Base-by-base conservation (phyloP, 1,140 invertebrate species). In the Pararge aegeria region DNA sequence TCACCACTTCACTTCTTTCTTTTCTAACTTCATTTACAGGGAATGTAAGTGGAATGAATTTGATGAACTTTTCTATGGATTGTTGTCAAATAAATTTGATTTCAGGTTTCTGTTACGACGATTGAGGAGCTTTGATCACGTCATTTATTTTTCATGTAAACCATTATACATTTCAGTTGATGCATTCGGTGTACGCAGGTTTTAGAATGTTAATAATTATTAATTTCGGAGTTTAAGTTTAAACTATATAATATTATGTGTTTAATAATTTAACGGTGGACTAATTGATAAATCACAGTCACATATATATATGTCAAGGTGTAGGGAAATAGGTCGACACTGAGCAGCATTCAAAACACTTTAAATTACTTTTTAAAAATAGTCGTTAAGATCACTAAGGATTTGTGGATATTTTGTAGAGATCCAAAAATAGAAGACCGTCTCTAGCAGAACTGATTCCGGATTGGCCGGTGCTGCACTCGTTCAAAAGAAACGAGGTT, bases 401-500 rank as follows among this genome's bases (percentile, higher is more conserved):
- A 74, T 71, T 63, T 78, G 64, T 85, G 81, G 72, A 80, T 84
- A 80, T 87, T 83, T 89, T 89, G 73, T 87, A 89, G 86, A 86
- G 72, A 87, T 70, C 78, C 67, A 77, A 85, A 77, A 87, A 75
- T 79, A 94, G 96, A 93, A 94, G 97, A 92, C 94, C 94, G 78
- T 98, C 97, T 69, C 92, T 98, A 89, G 96, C 97, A 75, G 97
- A 98, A 91, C 91, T 98, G 92, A 98, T 98, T 90, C 97, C 97
- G 75, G 97, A 98, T 92, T 98, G 97, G 97, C 97, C 97, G 76
- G 94, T 94, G 76, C 94, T 98, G 75, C 96, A 98, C 92, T 95
- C 94, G 91, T 95, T 96, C 93, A 93, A 92, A 91, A 93, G 91
- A 91, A 92, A 92, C 91, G 93, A 95, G 94, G 94, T 95, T 94